Conservation (phyloP, 2,797 vertebrate species). For the Paramormyrops hopkinsi region DNA sequence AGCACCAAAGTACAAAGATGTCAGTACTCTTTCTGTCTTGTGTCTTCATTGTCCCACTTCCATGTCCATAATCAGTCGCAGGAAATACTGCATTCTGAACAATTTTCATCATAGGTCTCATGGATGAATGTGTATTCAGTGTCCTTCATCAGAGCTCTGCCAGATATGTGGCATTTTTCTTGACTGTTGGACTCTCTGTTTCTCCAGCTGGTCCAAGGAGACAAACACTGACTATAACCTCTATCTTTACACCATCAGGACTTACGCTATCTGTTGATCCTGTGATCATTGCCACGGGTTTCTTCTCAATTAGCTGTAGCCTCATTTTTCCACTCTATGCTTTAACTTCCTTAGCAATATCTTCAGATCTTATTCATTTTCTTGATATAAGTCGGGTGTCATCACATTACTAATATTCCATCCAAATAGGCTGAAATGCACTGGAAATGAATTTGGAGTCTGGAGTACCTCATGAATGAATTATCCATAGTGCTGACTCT, state of each 20-base stretch:
- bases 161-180: background rate
- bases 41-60: background rate
- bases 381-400: background rate
- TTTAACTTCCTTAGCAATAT: background rate
- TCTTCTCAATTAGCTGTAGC: background rate
- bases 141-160: background rate
- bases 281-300: background rate
- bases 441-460: background rate
- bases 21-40: background rate
- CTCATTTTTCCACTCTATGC: background rate
- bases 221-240: background rate
- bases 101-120: background rate
- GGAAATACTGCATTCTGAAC: background rate
- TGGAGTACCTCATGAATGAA: background rate
- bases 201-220: background rate
- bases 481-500: background rate
- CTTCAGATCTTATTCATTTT: background rate
- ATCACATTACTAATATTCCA: background rate
- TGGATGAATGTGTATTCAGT: background rate
- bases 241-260: background rate
- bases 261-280: background rate
- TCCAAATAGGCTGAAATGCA: background rate
- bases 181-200: background rate
- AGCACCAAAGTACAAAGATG: background rate
- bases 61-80: background rate